A percentile compares a stretch with the other conserved stretches of the same genome.
These are phyloP conservation scores for Aulostomus chinensis DNA, from an alignment of 2,797 vertebrate species.

Conservation along the genomic window DNA sequence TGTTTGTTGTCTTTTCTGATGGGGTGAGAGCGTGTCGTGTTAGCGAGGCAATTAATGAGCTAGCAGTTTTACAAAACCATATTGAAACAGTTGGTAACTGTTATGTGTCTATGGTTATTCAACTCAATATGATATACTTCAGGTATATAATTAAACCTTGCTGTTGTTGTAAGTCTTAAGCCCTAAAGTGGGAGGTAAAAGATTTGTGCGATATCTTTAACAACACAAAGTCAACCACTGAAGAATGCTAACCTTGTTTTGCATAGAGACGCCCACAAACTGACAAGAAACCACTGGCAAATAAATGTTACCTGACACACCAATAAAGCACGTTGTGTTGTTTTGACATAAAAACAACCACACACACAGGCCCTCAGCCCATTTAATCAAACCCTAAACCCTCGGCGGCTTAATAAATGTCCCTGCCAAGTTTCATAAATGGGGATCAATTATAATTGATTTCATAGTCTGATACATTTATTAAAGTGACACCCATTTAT, in stretches of 20 bases:
- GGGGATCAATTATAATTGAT: conserved; percentile 85
- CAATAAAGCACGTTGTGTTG: conserved; percentile 65
- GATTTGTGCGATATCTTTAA: too few species aligned
- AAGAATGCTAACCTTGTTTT: conserved; percentile 23
- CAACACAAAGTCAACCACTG: conserved; percentile 1
- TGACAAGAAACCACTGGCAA: conserved; percentile 55
- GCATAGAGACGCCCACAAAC: conserved; percentile 37
- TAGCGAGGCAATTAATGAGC: too few species aligned
- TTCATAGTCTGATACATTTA: conserved; percentile 82
- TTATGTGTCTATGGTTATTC: too few species aligned
- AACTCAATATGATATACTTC: too few species aligned
- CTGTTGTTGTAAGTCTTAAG: too few species aligned
- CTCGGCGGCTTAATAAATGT: conserved; percentile 81
- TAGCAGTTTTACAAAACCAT: too few species aligned
- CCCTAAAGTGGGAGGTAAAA: too few species aligned
- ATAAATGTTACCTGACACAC: conserved; percentile 70
- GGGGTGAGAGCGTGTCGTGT: too few species aligned
- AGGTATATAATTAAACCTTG: too few species aligned
- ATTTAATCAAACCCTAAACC: conserved; percentile 79
- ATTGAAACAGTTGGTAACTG: too few species aligned
- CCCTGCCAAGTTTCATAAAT: conserved; percentile 82
- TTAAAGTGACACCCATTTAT: conserved; percentile 83
- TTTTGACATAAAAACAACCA: conserved; percentile 69
- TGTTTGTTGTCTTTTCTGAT: too few species aligned
- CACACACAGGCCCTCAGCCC: conserved; percentile 47